These are phyloP conservation scores for Ceratina japonica DNA, from an alignment of 1,140 invertebrate species.

Conservation along the genomic window DNA sequence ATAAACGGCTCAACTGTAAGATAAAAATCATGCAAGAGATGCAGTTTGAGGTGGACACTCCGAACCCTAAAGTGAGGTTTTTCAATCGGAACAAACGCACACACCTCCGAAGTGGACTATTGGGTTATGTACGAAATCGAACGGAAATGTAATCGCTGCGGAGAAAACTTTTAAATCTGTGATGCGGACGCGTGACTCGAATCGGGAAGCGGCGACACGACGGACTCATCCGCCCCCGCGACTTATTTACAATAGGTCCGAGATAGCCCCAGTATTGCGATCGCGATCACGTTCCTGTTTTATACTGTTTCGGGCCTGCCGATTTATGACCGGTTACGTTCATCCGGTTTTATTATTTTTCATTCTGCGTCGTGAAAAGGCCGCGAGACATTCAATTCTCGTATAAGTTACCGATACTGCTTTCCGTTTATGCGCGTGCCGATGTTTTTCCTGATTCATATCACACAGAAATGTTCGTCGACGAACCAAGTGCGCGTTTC, in stretches of 20 bases:
- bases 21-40: too few species aligned
- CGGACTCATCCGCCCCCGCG: not conserved
- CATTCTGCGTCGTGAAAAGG: not conserved
- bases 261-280: not conserved
- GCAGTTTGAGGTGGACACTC: too few species aligned
- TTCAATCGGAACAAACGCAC: too few species aligned
- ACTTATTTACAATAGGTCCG: slow-evolving; percentile 6
- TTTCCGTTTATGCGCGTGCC: too few species aligned
- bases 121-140: slow-evolving; percentile 2
- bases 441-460: not conserved
- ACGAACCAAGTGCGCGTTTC: not conserved
- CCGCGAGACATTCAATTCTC: not conserved
- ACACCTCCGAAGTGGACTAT: not conserved
- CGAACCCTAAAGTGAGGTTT: too few species aligned
- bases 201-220: not conserved
- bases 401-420: too few species aligned
- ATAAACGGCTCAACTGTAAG: too few species aligned
- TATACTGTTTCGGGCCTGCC: not conserved
- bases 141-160: slow-evolving; percentile 25
- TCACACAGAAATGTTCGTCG: not conserved
- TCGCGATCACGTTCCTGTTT: slow-evolving; percentile 18
- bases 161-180: slow-evolving; percentile 35
- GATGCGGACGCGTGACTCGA: slow-evolving; percentile 31
- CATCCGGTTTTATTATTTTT: not conserved
- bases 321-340: slow-evolving; percentile 1